These are phyloP conservation scores for Gadopsis marmoratus DNA, from an alignment of 2,797 vertebrate species.

Conservation along the genomic window DNA sequence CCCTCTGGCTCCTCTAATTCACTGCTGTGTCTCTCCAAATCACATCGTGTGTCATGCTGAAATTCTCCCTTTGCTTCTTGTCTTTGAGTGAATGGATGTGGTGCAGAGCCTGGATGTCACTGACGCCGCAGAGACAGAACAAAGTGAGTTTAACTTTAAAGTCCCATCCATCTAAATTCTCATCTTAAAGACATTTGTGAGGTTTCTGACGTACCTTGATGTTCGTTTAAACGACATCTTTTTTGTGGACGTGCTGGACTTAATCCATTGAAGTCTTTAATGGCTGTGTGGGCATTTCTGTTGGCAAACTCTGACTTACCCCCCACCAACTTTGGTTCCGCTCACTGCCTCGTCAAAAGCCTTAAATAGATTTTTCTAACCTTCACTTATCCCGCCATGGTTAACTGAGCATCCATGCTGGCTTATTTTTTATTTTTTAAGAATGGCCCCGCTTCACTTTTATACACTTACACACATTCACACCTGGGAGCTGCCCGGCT, in stretches of 20 bases:
- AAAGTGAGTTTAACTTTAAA: slow-evolving; percentile 42
- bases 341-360: slow-evolving; percentile 52
- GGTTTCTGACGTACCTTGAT: slow-evolving; percentile 8
- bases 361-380: slow-evolving; percentile 67
- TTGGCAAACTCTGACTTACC: slow-evolving; percentile 40
- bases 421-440: slow-evolving; percentile 3
- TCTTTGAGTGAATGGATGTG: slow-evolving; percentile 42
- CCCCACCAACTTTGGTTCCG: slow-evolving; percentile 41
- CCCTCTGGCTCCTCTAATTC: slow-evolving; percentile 56
- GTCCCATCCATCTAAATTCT: slow-evolving; percentile 38
- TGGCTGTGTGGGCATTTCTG: slow-evolving; percentile 13
- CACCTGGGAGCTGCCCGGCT: slow-evolving; percentile 59
- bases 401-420: slow-evolving; percentile 44
- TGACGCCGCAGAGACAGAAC: slow-evolving; percentile 53
- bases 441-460: slow-evolving; percentile 43
- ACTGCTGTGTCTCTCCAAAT: slow-evolving; percentile 64
- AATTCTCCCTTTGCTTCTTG: slow-evolving; percentile 15
- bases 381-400: slow-evolving; percentile 54
- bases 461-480: slow-evolving; percentile 59
- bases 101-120: slow-evolving; percentile 22
- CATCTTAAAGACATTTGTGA: slow-evolving; percentile 19
- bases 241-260: neutral
- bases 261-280: slow-evolving; percentile 12
- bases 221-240: slow-evolving; percentile 29
- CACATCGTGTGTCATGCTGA: slow-evolving; percentile 51